A percentile compares a stretch with the other conserved stretches of the same genome.
These are phyloP conservation scores for Harlomillsia oculata DNA, from an alignment of 1,140 invertebrate species.

Conservation along the genomic window DNA sequence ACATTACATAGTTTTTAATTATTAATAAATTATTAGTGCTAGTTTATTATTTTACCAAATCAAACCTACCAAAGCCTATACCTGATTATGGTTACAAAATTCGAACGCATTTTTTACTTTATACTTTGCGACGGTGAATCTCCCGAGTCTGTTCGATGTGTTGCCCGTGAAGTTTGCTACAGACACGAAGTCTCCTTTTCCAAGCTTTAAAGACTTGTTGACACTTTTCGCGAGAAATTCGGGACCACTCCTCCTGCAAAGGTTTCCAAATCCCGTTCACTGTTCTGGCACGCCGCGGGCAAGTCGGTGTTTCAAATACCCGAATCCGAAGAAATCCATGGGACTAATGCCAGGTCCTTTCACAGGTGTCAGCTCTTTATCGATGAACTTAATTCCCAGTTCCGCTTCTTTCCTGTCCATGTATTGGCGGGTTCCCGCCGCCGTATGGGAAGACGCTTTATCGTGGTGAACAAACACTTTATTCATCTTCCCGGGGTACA, in stretches of 20 bases:
- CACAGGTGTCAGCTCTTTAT: conserved; percentile 1
- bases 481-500: neutral
- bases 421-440: neutral
- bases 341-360: conserved; percentile 10
- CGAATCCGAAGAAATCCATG: conserved; percentile 18
- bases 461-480: conserved; percentile 20
- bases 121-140: conserved; percentile 3
- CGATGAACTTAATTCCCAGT: conserved; percentile 8
- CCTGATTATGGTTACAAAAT: too few species aligned
- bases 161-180: neutral
- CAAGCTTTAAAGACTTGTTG: neutral
- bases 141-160: conserved; percentile 13
- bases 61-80: too few species aligned
- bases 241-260: conserved; percentile 7
- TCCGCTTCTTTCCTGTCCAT: neutral
- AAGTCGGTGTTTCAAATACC: conserved; percentile 2
- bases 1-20: too few species aligned
- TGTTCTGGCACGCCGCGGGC: neutral
- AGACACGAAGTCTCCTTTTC: conserved; percentile 1
- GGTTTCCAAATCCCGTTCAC: neutral
- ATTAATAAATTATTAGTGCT: too few species aligned
- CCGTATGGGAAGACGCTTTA: neutral
- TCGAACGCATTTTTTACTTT: neutral
- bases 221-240: neutral
- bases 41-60: too few species aligned